phyloP scores from a whole-genome alignment of 2,113 vertebrate genomes.

The Hydrochoerus hydrochaeris region DNA sequence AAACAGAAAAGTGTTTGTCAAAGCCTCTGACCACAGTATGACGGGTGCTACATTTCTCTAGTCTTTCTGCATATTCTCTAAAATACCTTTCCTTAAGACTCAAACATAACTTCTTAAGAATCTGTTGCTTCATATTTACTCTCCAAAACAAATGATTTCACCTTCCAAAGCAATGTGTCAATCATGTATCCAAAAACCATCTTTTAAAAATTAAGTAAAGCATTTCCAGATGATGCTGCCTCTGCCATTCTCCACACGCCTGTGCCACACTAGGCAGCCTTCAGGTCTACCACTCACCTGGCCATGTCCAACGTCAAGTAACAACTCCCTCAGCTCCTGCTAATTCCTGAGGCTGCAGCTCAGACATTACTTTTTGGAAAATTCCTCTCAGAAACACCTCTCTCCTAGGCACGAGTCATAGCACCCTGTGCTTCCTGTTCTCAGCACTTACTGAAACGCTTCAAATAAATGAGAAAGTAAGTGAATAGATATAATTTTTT shows the following conservation, averaged over 20 bases:
- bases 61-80: background rate
- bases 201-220: constrained; percentile 48
- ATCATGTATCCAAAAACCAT: background rate
- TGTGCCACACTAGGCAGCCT: background rate
- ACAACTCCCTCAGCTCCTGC: background rate
- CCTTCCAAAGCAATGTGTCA: background rate
- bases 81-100: background rate
- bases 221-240: background rate
- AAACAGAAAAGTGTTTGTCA: background rate
- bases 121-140: background rate
- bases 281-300: background rate
- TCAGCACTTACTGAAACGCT: background rate
- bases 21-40: background rate
- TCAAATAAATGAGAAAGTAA: constrained; percentile 21
- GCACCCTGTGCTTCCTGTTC: background rate
- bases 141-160: background rate
- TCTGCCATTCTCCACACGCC: background rate
- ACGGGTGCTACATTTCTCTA: background rate
- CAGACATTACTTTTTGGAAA: background rate
- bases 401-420: background rate
- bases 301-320: background rate
- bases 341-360: background rate
- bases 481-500: background rate
- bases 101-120: background rate
- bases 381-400: background rate